These are phyloP conservation scores for Diuraphis noxia DNA, from an alignment of 1,140 invertebrate genomes.

Conservation along the genomic window DNA sequence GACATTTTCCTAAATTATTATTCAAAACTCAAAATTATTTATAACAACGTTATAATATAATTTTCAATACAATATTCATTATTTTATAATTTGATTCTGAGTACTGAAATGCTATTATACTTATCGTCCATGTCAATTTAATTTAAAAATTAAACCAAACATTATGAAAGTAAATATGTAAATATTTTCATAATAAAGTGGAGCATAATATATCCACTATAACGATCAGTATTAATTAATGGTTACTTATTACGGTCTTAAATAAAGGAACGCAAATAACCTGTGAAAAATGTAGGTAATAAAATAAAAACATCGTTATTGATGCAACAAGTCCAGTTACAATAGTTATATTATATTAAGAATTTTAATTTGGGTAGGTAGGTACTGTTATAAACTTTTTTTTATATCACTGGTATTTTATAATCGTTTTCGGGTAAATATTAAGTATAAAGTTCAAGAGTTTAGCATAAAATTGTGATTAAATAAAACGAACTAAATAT, in stretches of 20 bases:
- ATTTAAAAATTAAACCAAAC: background rate
- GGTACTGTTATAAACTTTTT: background rate
- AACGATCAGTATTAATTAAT: too few species aligned
- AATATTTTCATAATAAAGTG: background rate
- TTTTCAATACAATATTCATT: background rate
- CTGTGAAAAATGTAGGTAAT: background rate
- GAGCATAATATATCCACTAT: background rate
- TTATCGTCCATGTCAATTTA: background rate
- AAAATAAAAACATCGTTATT: background rate
- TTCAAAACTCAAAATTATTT: background rate
- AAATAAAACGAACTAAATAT: background rate
- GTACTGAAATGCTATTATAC: background rate
- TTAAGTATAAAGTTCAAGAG: background rate
- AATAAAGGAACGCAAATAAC: background rate
- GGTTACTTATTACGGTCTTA: background rate
- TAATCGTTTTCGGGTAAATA: background rate
- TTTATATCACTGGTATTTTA: background rate
- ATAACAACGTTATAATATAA: background rate
- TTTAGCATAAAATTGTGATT: background rate
- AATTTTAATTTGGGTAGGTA: background rate
- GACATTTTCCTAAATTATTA: background rate
- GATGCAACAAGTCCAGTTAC: background rate
- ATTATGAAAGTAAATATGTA: background rate
- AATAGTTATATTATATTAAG: background rate
- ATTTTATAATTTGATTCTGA: background rate